Percentiles rank a stretch among this genome's conserved stretches.
Conservation (phyloP, 2,797 vertebrate genomes). For the Limnodromus scolopaceus region DNA sequence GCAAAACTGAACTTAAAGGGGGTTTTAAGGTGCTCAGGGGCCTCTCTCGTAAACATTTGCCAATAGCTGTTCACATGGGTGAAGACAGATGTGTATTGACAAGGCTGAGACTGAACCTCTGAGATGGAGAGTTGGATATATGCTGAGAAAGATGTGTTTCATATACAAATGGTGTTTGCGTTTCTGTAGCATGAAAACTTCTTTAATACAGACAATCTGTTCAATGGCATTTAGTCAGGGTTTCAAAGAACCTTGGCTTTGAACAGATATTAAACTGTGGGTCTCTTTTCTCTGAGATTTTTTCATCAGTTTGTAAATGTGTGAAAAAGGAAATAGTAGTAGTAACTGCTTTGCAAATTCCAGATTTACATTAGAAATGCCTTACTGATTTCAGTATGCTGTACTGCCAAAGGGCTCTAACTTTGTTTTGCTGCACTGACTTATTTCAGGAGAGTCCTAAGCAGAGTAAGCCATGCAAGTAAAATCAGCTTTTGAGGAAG, state of each 20-base stretch:
- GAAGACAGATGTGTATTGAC: conserved; percentile 27
- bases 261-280: neutral
- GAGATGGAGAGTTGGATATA: neutral
- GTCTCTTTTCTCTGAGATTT: neutral
- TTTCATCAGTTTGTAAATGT: neutral
- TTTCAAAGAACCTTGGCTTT: conserved; percentile 13
- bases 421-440: neutral
- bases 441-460: neutral
- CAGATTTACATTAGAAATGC: neutral
- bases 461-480: neutral
- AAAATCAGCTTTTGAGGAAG: neutral
- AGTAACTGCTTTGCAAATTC: neutral
- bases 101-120: neutral
- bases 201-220: conserved; percentile 16
- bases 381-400: neutral
- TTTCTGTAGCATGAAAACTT: neutral
- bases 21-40: neutral
- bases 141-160: conserved; percentile 24
- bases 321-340: neutral
- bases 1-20: neutral
- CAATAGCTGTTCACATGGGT: conserved; percentile 4
- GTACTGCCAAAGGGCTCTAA: neutral
- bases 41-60: neutral
- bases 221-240: neutral
- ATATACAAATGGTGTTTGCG: neutral